phyloP scores from a whole-genome alignment of 1,140 invertebrate genomes.

The Argopecten irradians region DNA sequence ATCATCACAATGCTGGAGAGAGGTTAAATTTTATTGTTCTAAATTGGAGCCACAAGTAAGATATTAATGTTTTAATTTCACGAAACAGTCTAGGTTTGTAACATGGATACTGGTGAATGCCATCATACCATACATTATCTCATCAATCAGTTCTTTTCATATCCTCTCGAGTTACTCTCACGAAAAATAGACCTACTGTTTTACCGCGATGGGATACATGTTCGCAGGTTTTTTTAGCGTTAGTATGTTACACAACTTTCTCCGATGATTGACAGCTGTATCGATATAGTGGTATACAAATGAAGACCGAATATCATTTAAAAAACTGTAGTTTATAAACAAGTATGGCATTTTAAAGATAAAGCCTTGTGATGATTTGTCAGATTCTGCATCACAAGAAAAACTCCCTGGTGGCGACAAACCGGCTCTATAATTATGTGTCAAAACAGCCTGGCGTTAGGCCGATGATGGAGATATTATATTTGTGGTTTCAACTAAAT shows the following conservation, averaged over 20 bases:
- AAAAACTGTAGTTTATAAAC: background rate
- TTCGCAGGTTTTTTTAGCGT: background rate
- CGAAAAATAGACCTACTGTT: constrained; percentile 22
- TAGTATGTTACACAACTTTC: constrained; percentile 22
- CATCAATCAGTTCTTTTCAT: constrained; percentile 8
- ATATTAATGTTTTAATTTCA: constrained; percentile 19
- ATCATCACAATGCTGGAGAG: background rate
- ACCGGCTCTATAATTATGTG: background rate
- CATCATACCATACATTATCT: background rate
- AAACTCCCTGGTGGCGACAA: constrained; percentile 4
- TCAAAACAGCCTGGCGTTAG: background rate
- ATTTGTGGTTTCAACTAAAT: background rate
- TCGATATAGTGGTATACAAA: constrained; percentile 9
- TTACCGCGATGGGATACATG: background rate
- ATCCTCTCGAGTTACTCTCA: background rate
- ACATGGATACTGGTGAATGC: background rate
- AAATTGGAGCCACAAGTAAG: constrained; percentile 8
- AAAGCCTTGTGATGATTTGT: constrained; percentile 5
- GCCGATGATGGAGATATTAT: background rate
- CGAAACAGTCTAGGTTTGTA: constrained; percentile 10
- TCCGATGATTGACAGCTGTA: background rate
- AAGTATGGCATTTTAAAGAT: constrained; percentile 10
- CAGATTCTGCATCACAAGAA: background rate
- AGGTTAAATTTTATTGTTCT: constrained; percentile 4
- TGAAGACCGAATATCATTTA: constrained; percentile 11